These are phyloP conservation scores for Zaprionus tsacasi DNA, from an alignment of 1,140 invertebrate genomes.

Conservation along the genomic window DNA sequence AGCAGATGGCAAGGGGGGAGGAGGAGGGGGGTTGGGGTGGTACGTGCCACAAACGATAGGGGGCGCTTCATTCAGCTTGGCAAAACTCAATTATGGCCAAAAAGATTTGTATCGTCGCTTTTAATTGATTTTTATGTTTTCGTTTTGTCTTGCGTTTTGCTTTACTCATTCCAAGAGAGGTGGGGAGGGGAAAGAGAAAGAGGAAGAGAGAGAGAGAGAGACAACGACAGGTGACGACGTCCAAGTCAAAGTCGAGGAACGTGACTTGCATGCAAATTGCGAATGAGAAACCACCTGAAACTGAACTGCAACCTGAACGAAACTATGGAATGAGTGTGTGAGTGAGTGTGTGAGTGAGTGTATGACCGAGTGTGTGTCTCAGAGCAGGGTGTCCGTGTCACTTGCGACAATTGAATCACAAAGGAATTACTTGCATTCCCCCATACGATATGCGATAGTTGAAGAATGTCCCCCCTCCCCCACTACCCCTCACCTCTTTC, in stretches of 20 bases:
- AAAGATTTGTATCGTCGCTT: slow-evolving; percentile 51
- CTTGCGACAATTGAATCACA: slow-evolving; percentile 31
- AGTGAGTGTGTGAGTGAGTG: not conserved
- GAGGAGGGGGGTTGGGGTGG: not conserved
- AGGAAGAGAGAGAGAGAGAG: not conserved
- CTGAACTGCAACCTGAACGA: slow-evolving; percentile 43
- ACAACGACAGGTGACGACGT: slow-evolving; percentile 59
- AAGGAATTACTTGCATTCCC: slow-evolving; percentile 39
- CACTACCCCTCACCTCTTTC: too few relatives aligned
- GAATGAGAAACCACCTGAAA: slow-evolving; percentile 19
- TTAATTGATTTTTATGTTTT: slow-evolving; percentile 39
- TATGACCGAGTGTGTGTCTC: not conserved
- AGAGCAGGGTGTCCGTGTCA: slow-evolving; percentile 23
- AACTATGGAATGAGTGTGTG: slow-evolving; percentile 3
- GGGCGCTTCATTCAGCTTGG: slow-evolving; percentile 42
- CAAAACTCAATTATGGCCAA: slow-evolving; percentile 51
- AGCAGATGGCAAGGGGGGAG: not conserved
- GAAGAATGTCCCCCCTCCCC: not conserved
- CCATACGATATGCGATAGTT: slow-evolving; percentile 14
- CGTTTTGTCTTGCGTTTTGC: not conserved
- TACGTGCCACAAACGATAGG: not conserved
- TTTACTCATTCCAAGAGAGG: not conserved
- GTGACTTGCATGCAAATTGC: slow-evolving; percentile 72
- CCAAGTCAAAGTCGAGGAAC: slow-evolving; percentile 48
- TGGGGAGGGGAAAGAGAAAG: not conserved